phyloP scores from a whole-genome alignment of 1,140 invertebrate species.

The Hirudo medicinalis region DNA sequence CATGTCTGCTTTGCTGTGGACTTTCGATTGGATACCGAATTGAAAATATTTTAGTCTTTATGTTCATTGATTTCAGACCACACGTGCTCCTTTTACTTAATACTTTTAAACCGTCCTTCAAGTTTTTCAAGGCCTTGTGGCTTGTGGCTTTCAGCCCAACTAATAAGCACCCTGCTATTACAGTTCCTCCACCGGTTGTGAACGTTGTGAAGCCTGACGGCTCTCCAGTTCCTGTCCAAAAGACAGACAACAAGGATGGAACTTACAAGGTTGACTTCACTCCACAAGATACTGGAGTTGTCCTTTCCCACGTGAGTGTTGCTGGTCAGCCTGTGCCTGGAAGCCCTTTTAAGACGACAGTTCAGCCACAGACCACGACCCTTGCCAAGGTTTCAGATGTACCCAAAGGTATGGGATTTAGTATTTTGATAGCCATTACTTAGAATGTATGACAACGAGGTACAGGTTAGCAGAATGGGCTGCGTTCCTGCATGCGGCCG shows the following conservation, averaged over 20 bases:
- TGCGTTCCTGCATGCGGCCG: too few relatives aligned
- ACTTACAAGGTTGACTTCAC: conserved; percentile 15
- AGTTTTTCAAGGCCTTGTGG: too few relatives aligned
- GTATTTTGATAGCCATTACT: background rate
- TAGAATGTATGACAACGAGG: too few relatives aligned
- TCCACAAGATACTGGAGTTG: background rate
- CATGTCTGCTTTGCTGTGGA: background rate
- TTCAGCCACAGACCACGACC: conserved; percentile 10
- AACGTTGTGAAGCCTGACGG: background rate
- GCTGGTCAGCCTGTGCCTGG: conserved; percentile 11
- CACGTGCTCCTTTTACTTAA: too few relatives aligned
- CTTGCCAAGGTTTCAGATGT: conserved; percentile 40
- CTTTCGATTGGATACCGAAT: too few relatives aligned
- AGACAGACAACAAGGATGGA: conserved; percentile 16
- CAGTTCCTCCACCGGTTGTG: background rate
- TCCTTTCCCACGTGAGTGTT: conserved; percentile 1
- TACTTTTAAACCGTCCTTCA: too few relatives aligned
- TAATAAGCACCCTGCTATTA: too few relatives aligned
- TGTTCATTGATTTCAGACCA: too few relatives aligned
- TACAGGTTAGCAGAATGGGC: too few relatives aligned
- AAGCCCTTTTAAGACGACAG: conserved; percentile 16
- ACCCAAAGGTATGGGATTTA: conserved; percentile 25
- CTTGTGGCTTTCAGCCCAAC: too few relatives aligned
- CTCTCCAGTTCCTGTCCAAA: background rate
- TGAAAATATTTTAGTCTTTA: too few relatives aligned